Evolutionary conservation across 2,797 vertebrate genomes (phyloP), one percentile per base, ranked within the genome.

Genomic region (Capromys pilorides): DNA sequence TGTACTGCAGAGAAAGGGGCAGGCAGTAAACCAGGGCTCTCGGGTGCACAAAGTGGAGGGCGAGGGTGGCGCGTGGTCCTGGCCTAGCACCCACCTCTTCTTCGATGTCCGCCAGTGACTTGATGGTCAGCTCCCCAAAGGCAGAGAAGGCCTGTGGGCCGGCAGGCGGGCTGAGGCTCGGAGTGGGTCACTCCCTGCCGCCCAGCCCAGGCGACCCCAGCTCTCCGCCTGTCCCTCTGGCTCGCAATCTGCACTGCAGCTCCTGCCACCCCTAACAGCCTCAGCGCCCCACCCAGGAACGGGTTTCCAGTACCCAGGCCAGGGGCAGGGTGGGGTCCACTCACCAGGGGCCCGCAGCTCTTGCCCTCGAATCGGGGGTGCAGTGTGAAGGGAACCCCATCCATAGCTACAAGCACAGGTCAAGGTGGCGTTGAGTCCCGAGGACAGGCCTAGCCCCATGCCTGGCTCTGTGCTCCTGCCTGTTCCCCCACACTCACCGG

Each of bases 81-180:
- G 14, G 67, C 31, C n/a, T 28, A 0, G 16, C 1, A 64, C 96
- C 89, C 57, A 99, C 99, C 98, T 99, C 99, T 13, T 98, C 98
- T 93, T 99, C 99, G 49, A 99, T 99, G 79, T 99, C 99, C 0
- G 98, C 98, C 3, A 99, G 93, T 0, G 99, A 99, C 95, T 99
- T 99, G 54, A 99, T 99, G 0, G 95, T 98, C 51, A 99, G 98
- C 89, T 98, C 98, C 83, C 82, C 97, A 9, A 98, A 91, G 61
- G 97, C 95, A 88, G 96, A 98, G n/a, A 95, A 79, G 41, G 95
- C 98, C 99, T 99, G 41, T 0, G 36, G 67, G 45, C 4, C 49
- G 59, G 12, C 5, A n/a, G 57, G 41, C 3, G 51, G 62, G 9
- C 3, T 18, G 16, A 45, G 21, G 16, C 66, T 67, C 36, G 26